Conservation (phyloP, 35 echinoderm and acorn worm species). For the Patiria miniata region DNA sequence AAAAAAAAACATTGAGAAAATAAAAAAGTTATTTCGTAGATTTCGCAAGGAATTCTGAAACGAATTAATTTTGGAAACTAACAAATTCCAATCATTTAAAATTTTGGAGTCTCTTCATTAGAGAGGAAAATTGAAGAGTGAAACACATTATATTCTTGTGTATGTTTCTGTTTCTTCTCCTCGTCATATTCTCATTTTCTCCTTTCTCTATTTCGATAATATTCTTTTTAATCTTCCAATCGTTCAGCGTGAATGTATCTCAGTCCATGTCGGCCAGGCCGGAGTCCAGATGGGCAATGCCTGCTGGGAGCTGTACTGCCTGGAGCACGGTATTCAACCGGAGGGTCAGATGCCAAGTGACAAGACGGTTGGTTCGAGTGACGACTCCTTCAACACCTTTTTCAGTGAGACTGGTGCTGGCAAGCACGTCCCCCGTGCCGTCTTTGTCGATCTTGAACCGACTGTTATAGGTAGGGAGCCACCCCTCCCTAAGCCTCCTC, state of each 20-base stretch:
- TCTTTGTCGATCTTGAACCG: slow-evolving; percentile 36
- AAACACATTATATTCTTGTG: no score
- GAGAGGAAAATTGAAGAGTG: no score
- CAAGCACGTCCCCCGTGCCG: slow-evolving; percentile 39
- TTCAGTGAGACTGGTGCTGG: slow-evolving; percentile 34
- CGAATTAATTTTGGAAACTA: no score
- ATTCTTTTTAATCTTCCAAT: background rate
- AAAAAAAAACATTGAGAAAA: background rate
- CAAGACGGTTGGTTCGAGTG: slow-evolving; percentile 8
- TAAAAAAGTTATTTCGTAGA: background rate
- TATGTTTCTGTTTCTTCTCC: background rate
- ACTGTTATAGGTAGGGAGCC: slow-evolving; percentile 32
- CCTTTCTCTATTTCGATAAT: background rate
- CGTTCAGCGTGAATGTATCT: slow-evolving; percentile 92
- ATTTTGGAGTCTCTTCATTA: no score
- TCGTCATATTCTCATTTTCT: background rate
- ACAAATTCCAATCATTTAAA: no score
- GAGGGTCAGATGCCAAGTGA: slow-evolving; percentile 84
- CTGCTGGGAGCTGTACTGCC: slow-evolving; percentile 85
- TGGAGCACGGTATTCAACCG: slow-evolving; percentile 91
- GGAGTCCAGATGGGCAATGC: slow-evolving; percentile 84
- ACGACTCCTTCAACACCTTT: slow-evolving; percentile 39
- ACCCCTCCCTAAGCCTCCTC: background rate
- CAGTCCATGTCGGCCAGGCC: slow-evolving; percentile 85
- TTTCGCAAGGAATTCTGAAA: background rate